Percentiles rank a stretch among this genome's conserved stretches.
Conservation (phyloP, 1,140 invertebrate species). For the Trissolcus basalis region DNA sequence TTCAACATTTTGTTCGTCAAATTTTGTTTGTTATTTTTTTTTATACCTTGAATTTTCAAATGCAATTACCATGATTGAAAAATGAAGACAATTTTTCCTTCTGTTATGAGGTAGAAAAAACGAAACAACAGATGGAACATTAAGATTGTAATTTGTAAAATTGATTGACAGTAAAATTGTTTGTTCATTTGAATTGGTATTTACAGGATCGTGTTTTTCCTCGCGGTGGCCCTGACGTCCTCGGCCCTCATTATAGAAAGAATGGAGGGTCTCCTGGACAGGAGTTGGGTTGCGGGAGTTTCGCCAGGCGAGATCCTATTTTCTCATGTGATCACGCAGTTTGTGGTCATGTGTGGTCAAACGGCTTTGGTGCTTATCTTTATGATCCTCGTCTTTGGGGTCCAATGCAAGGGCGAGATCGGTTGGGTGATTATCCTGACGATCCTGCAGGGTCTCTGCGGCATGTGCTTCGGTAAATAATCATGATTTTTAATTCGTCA, state of each 20-base stretch:
- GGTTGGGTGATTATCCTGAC: constrained; percentile 89
- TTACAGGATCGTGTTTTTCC: constrained; percentile 94
- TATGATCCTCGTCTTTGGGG: constrained; percentile 92
- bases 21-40: too few species aligned
- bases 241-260: constrained; percentile 93
- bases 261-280: constrained; percentile 90
- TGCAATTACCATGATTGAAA: too few species aligned
- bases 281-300: constrained; percentile 92
- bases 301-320: constrained; percentile 92
- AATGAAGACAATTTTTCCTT: too few species aligned
- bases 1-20: too few species aligned
- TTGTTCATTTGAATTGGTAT: constrained; percentile 8
- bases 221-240: constrained; percentile 93
- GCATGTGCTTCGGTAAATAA: constrained; percentile 90
- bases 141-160: too few species aligned
- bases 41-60: too few species aligned
- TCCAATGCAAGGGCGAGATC: constrained; percentile 90
- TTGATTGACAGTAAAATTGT: too few species aligned
- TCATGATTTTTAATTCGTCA: too few species aligned
- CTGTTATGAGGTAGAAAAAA: too few species aligned
- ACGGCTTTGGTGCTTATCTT: constrained; percentile 90
- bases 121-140: too few species aligned
- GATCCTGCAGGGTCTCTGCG: constrained; percentile 91
- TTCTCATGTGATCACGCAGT: constrained; percentile 94
- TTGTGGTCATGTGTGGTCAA: constrained; percentile 95